Percentiles rank a stretch among this genome's conserved stretches.
phyloP scores from a whole-genome alignment of 2,113 vertebrate genomes.

The Andinoacara biseriatus region DNA sequence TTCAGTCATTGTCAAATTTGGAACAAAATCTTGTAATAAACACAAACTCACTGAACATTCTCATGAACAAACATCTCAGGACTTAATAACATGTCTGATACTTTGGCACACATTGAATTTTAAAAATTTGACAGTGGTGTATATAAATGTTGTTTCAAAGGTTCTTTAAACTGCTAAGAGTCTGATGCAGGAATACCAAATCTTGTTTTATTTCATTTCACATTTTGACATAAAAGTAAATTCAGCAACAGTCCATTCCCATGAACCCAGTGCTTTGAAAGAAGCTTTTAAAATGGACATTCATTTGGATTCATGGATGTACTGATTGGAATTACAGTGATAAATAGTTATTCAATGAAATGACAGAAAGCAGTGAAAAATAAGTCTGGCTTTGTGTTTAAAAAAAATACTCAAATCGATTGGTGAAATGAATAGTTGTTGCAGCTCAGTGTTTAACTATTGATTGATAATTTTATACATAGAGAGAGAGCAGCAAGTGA shows the following conservation, averaged over 20 bases:
- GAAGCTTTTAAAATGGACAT: not conserved
- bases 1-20: not conserved
- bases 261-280: not conserved
- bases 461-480: not conserved
- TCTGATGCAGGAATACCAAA: not conserved
- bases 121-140: no score
- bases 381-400: not conserved
- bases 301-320: not conserved
- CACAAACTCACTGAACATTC: not conserved
- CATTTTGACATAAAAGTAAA: no score
- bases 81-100: no score
- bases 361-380: not conserved
- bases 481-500: not conserved
- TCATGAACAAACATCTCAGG: no score
- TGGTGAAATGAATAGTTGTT: not conserved
- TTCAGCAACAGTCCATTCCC: not conserved
- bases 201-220: not conserved
- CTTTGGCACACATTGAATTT: no score
- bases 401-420: not conserved
- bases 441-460: not conserved
- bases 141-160: not conserved
- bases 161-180: not conserved
- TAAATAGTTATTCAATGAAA: not conserved
- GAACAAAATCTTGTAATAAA: not conserved
- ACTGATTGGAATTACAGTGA: not conserved